Conservation (phyloP, 2,113 vertebrate species). For the Thamnophis sirtalis region DNA sequence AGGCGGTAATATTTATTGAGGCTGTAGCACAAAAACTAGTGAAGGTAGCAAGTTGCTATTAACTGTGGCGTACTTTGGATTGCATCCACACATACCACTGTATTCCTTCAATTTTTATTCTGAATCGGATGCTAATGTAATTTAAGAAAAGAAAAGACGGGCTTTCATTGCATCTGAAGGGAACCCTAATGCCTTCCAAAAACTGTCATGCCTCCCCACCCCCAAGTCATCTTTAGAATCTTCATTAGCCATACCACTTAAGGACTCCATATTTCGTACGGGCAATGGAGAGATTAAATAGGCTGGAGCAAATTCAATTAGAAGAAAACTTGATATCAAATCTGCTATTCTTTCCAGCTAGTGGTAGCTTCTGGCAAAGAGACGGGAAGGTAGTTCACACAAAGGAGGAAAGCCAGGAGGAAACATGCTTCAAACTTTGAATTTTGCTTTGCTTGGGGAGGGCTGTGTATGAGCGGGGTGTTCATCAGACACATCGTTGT, state of each 20-base stretch:
- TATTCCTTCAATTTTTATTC: constrained; percentile 3
- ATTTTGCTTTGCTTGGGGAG: background rate
- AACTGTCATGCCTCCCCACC: background rate
- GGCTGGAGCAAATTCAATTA: background rate
- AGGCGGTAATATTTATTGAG: background rate
- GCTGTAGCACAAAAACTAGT: background rate
- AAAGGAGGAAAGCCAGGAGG: background rate
- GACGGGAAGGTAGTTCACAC: background rate
- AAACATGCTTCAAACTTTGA: background rate
- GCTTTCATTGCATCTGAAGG: constrained; percentile 1
- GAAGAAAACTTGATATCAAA: constrained; percentile 5
- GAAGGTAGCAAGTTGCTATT: background rate
- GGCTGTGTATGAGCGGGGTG: background rate
- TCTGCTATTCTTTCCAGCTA: background rate
- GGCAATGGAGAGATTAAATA: background rate
- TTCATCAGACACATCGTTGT: background rate
- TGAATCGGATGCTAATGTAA: background rate
- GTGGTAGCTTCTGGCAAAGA: constrained; percentile 5
- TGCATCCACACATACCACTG: background rate
- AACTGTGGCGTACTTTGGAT: background rate
- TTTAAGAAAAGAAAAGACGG: background rate
- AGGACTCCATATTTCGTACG: rapidly evolving
- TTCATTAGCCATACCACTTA: constrained; percentile 9
- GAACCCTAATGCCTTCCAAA: background rate
- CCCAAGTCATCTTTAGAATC: background rate